These are phyloP conservation scores for Nomada fabriciana DNA, from an alignment of 2,888 invertebrate species.

Conservation along the genomic window DNA sequence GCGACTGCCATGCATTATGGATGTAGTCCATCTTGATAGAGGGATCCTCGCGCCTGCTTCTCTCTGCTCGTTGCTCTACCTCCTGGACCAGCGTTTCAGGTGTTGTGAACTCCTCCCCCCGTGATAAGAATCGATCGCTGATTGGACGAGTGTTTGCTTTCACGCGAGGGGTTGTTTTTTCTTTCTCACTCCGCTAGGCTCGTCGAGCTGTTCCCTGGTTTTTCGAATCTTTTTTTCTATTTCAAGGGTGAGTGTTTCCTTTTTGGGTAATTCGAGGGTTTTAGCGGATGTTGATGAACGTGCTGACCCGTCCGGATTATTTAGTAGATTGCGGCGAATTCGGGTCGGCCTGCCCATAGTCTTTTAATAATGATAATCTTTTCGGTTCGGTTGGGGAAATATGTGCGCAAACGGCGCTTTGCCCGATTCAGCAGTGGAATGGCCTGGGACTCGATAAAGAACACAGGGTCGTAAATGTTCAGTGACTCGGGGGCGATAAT, in stretches of 20 bases:
- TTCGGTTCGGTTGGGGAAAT: too few relatives aligned
- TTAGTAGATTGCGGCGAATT: background rate
- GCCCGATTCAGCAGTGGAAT: background rate
- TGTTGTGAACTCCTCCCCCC: background rate
- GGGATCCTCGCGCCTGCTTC: background rate
- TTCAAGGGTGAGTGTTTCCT: background rate
- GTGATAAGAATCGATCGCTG: background rate
- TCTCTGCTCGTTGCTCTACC: background rate
- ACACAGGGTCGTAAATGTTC: conserved; percentile 12
- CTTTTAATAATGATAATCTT: too few relatives aligned
- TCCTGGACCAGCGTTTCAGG: background rate
- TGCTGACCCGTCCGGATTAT: background rate
- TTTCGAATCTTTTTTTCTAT: background rate
- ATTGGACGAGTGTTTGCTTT: conserved; percentile 6
- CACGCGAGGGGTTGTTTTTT: too few relatives aligned
- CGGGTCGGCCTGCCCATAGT: too few relatives aligned
- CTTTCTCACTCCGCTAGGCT: too few relatives aligned
- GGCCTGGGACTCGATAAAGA: background rate
- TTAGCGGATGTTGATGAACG: too few relatives aligned
- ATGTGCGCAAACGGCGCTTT: background rate
- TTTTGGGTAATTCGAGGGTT: background rate
- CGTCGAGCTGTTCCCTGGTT: background rate
- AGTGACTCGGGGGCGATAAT: conserved; percentile 6
- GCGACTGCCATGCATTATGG: conserved; percentile 54
- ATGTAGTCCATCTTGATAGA: conserved; percentile 62